Percentiles rank a stretch among this genome's conserved stretches.
Evolutionary conservation across 2,113 vertebrate genomes (phyloP).

Genomic region (Lamprotornis superbus): DNA sequence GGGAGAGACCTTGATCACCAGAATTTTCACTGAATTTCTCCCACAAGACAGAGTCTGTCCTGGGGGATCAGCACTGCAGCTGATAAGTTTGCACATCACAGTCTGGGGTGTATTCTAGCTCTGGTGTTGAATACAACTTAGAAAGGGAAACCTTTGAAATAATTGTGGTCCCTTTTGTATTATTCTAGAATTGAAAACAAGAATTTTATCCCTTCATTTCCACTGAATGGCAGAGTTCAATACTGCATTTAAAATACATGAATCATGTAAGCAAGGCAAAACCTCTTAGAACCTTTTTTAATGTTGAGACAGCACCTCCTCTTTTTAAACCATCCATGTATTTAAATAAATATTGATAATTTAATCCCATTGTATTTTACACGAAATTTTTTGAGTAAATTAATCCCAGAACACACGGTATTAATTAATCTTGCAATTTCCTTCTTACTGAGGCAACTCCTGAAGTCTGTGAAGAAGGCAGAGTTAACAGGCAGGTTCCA

Average conservation of each 20-base stretch:
- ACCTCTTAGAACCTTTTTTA: not conserved
- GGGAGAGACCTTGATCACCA: not conserved
- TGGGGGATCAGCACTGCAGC: not conserved
- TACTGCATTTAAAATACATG: not conserved
- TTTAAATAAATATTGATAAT: not conserved
- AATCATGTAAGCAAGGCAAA: not conserved
- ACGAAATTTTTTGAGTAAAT: not conserved
- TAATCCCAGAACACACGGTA: not conserved
- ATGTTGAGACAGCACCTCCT: not conserved
- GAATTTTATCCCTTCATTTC: not conserved
- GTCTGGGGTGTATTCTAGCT: not conserved
- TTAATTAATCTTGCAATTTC: not conserved
- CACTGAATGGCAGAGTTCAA: not conserved
- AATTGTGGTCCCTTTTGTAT: not conserved
- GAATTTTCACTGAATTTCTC: not conserved
- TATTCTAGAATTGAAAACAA: not conserved
- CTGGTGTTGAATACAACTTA: not conserved
- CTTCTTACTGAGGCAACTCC: not conserved
- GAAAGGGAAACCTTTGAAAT: not conserved
- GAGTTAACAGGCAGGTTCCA: not conserved
- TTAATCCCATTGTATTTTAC: not conserved
- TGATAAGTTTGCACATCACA: rapidly evolving
- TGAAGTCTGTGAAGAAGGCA: not conserved
- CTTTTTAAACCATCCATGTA: not conserved
- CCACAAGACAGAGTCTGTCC: not conserved